Percentiles rank a stretch among this genome's conserved stretches.
Evolutionary conservation across 1,140 invertebrate genomes (phyloP).

Genomic region (Delia radicum): DNA sequence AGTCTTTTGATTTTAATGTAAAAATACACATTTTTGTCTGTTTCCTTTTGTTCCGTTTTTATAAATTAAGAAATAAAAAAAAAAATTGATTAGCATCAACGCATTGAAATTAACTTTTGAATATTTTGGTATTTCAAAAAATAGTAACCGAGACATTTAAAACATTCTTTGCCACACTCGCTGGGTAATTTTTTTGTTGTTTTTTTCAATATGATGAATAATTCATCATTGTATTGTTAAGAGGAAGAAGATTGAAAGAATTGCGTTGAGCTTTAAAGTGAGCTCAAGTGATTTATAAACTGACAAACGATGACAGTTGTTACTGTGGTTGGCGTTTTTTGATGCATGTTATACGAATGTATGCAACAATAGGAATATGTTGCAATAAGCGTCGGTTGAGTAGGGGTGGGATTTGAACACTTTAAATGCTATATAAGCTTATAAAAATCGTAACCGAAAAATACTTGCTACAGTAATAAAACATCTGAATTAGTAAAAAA

Average conservation of each 20-base stretch:
- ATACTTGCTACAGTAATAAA: too few relatives aligned
- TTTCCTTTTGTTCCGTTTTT: too few relatives aligned
- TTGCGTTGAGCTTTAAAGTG: background rate
- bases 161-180: background rate
- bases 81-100: too few relatives aligned
- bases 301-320: constrained; percentile 56
- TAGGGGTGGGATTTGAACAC: constrained; percentile 18
- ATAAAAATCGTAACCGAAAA: too few relatives aligned
- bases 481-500: too few relatives aligned
- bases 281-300: constrained; percentile 40
- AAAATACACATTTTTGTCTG: too few relatives aligned
- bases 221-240: background rate
- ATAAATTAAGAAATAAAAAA: too few relatives aligned
- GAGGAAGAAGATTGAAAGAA: background rate
- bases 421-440: too few relatives aligned
- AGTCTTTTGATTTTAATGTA: too few relatives aligned
- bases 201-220: background rate
- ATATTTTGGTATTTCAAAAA: too few relatives aligned
- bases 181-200: background rate
- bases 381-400: background rate
- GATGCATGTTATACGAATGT: background rate
- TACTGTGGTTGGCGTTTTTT: constrained; percentile 27
- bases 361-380: background rate
- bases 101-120: too few relatives aligned
- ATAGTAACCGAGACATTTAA: background rate